Evolutionary conservation across 2,113 vertebrate genomes (phyloP).

Genomic region (Eurypyga helias): DNA sequence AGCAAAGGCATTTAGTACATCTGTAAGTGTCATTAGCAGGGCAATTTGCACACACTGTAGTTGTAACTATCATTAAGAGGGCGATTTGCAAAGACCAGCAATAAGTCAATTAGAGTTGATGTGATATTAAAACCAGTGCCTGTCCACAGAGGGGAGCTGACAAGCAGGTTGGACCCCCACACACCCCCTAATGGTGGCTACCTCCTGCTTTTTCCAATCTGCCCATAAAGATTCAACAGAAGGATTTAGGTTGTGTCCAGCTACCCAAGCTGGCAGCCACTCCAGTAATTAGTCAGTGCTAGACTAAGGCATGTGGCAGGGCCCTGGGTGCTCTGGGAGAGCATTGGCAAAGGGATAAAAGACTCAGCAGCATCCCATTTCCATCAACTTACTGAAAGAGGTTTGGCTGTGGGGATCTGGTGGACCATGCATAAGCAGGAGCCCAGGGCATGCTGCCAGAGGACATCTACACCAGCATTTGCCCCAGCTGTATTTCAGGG

Average conservation of each 20-base stretch:
- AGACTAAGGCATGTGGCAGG: background rate
- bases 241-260: background rate
- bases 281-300: background rate
- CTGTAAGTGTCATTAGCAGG: background rate
- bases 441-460: background rate
- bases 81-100: background rate
- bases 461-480: background rate
- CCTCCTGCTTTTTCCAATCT: background rate
- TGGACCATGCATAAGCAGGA: background rate
- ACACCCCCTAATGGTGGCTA: accelerated
- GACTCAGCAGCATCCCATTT: background rate
- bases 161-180: background rate
- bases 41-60: background rate
- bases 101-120: background rate
- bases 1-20: background rate
- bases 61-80: background rate
- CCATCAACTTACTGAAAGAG: background rate
- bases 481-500: background rate
- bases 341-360: accelerated
- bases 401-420: background rate
- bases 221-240: background rate
- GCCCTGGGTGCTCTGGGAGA: accelerated
- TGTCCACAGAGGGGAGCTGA: background rate
- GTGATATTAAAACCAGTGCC: background rate
- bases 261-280: background rate